Evolutionary conservation across 2,888 invertebrate genomes (phyloP).

Genomic region (Germaria angustata): DNA sequence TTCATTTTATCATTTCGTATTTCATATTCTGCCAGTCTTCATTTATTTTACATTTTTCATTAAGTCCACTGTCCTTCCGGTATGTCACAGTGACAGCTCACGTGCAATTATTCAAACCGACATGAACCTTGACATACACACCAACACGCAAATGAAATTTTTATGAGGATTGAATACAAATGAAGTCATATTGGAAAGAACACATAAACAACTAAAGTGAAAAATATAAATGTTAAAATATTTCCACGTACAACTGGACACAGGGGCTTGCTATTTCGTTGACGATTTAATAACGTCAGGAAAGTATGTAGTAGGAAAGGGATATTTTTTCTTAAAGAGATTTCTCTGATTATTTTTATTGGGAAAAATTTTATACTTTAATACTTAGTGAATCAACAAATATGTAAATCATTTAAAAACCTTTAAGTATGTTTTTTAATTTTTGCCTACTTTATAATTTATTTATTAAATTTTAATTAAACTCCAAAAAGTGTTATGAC

Average conservation of each 20-base stretch:
- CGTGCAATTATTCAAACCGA: constrained; percentile 48
- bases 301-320: neutral
- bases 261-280: neutral
- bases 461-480: no score
- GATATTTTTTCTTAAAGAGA: neutral
- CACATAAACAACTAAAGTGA: neutral
- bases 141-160: neutral
- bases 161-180: constrained; percentile 13
- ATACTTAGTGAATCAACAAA: no score
- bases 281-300: neutral
- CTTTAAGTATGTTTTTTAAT: no score
- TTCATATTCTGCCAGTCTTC: no score
- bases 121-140: neutral
- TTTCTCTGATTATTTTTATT: neutral
- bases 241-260: neutral
- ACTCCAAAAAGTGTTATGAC: no score
- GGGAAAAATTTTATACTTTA: neutral
- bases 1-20: no score
- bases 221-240: constrained; percentile 18
- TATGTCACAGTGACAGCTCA: constrained; percentile 54
- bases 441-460: no score
- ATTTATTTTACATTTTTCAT: no score
- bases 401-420: no score
- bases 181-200: neutral
- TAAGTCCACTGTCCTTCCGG: constrained; percentile 36